A percentile compares a stretch with the other conserved stretches of the same genome.
These are phyloP conservation scores for Kryptopterus vitreolus DNA, from an alignment of 2,797 vertebrate genomes.

Conservation along the genomic window DNA sequence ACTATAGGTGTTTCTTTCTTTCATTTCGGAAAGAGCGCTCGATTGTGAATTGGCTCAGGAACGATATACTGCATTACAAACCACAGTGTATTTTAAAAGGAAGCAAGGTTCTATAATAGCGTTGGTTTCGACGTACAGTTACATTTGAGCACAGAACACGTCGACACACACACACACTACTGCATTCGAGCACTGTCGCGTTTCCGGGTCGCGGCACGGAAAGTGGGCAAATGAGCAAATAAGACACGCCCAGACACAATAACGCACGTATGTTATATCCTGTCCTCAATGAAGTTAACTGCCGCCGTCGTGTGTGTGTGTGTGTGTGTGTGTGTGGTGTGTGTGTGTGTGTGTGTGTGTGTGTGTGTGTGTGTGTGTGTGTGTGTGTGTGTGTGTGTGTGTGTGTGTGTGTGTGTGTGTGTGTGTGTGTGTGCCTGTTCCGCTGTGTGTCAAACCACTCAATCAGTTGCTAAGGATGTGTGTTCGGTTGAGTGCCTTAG, in stretches of 20 bases:
- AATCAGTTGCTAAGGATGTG: neutral
- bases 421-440: neutral
- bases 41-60: neutral
- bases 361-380: conserved; percentile 6
- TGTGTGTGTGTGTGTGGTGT: neutral
- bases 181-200: neutral
- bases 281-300: conserved; percentile 8
- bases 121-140: neutral
- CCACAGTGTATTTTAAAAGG: neutral
- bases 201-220: neutral
- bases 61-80: neutral
- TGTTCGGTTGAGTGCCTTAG: neutral
- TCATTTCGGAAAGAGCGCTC: neutral
- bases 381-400: no score
- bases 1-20: neutral
- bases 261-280: neutral
- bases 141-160: neutral
- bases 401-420: conserved; percentile 13
- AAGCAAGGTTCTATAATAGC: no score
- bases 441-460: no score
- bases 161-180: no score
- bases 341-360: conserved; percentile 13
- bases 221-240: neutral
- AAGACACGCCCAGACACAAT: neutral
- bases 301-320: neutral